phyloP scores from a whole-genome alignment of 2,888 invertebrate genomes.

The Drosophila anomalata region DNA sequence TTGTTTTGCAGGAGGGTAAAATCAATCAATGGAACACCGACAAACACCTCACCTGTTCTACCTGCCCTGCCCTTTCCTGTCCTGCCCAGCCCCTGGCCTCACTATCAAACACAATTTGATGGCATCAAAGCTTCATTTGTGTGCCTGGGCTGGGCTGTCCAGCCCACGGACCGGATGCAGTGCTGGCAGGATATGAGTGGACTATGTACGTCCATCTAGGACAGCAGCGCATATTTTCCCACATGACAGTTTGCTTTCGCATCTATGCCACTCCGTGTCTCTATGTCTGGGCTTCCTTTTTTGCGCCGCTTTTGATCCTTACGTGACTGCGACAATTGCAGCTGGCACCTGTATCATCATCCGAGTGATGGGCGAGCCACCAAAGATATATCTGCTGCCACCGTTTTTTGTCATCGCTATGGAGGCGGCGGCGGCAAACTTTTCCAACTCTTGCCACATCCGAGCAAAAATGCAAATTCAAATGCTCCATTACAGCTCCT shows the following conservation, averaged over 20 bases:
- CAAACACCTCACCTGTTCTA: conserved; percentile 39
- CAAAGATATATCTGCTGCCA: conserved; percentile 13
- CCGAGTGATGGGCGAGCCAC: conserved; percentile 5
- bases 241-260: conserved; percentile 36
- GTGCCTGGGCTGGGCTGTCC: conserved; percentile 12
- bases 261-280: conserved; percentile 19
- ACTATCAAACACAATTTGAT: conserved; percentile 43
- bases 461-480: conserved; percentile 59
- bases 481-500: conserved; percentile 64
- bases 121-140: conserved; percentile 53
- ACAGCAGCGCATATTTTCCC: conserved; percentile 41
- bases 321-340: conserved; percentile 71
- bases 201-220: conserved; percentile 31
- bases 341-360: conserved; percentile 59
- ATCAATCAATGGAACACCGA: conserved; percentile 65
- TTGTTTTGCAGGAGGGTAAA: conserved; percentile 65
- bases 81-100: background rate
- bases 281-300: conserved; percentile 29
- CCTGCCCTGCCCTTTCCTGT: background rate
- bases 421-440: conserved; percentile 36
- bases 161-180: conserved; percentile 54
- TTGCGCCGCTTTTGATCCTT: conserved; percentile 63
- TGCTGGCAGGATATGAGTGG: conserved; percentile 69
- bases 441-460: conserved; percentile 40
- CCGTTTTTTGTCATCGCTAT: conserved; percentile 30